A percentile compares a stretch with the other conserved stretches of the same genome.
Evolutionary conservation across 1,140 invertebrate genomes (phyloP).

Genomic region (Cepaea nemoralis): DNA sequence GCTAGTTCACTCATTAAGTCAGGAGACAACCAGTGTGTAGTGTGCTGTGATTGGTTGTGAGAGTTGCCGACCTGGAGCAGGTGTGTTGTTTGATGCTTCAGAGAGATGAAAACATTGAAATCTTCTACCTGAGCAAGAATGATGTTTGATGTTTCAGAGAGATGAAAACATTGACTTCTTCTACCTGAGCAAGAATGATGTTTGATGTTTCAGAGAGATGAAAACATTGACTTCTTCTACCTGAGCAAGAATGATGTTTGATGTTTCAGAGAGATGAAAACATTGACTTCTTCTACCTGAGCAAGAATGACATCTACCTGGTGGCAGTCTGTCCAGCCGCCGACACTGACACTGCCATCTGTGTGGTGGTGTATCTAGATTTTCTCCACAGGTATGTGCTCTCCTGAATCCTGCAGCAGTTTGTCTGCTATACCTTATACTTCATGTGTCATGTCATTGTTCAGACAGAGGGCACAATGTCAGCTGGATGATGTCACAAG

Average conservation of each 20-base stretch:
- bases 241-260: constrained; percentile 31
- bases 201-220: constrained; percentile 38
- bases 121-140: constrained; percentile 39
- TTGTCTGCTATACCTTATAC: not conserved
- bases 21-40: too few species aligned
- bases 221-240: constrained; percentile 36
- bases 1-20: too few species aligned
- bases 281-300: constrained; percentile 38
- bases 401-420: too few species aligned
- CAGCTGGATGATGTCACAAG: too few species aligned
- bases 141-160: too few species aligned
- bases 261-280: constrained; percentile 34
- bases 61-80: too few species aligned
- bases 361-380: constrained; percentile 19
- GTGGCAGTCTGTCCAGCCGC: constrained; percentile 21
- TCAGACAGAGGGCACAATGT: too few species aligned
- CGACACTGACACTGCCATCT: not conserved
- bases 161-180: constrained; percentile 34
- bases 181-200: constrained; percentile 33
- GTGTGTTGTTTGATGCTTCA: too few species aligned
- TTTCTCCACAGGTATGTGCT: constrained; percentile 27
- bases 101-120: constrained; percentile 30
- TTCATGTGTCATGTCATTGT: too few species aligned
- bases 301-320: constrained; percentile 35
- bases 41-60: too few species aligned